These are phyloP conservation scores for Cataglyphis hispanica DNA, from an alignment of 1,140 invertebrate genomes.

Conservation along the genomic window DNA sequence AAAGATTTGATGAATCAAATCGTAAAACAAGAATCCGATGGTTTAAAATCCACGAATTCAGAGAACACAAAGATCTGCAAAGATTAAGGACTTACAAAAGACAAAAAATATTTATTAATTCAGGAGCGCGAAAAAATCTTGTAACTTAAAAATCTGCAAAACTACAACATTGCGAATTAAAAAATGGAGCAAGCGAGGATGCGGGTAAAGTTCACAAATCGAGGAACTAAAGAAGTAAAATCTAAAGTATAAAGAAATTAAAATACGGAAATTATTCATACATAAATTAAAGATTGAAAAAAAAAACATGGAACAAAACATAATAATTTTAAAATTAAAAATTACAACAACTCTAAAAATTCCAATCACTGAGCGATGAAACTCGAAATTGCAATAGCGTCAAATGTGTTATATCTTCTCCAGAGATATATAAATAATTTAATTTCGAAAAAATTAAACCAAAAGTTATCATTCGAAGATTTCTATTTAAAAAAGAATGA, in stretches of 20 bases:
- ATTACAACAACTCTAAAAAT: background rate
- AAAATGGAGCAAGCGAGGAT: background rate
- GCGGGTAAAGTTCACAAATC: background rate
- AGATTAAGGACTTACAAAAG: background rate
- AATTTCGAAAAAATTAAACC: background rate
- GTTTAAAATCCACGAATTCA: background rate
- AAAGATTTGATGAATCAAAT: background rate
- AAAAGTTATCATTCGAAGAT: background rate
- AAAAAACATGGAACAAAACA: background rate
- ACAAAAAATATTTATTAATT: background rate
- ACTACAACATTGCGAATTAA: background rate
- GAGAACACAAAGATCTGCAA: background rate
- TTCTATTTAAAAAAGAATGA: background rate
- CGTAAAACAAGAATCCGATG: background rate
- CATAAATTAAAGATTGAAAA: background rate
- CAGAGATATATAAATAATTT: slow-evolving; percentile 1
- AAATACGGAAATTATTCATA: background rate
- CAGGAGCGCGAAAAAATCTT: background rate
- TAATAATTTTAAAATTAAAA: background rate
- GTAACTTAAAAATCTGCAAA: background rate
- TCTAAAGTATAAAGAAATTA: background rate
- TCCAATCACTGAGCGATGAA: slow-evolving; percentile 7
- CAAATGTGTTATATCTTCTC: slow-evolving; percentile 30
- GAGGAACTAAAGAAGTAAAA: background rate
- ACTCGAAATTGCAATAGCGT: slow-evolving; percentile 26